Conservation (phyloP, 2,113 vertebrate species). For the Apteryx owenii region DNA sequence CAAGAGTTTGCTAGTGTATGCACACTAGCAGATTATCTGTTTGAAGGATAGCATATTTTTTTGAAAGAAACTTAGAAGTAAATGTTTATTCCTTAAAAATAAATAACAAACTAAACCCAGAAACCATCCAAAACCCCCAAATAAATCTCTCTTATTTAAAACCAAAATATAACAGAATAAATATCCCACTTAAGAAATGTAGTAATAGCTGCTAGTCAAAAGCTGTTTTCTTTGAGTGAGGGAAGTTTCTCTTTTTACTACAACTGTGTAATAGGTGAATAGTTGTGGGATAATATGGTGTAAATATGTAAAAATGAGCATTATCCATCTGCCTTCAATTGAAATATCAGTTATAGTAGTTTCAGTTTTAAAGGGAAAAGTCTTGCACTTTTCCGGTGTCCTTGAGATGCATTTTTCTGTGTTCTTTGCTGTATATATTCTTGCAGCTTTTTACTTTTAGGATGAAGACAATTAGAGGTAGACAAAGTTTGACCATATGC, state of each 20-base stretch:
- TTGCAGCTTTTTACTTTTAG: not conserved
- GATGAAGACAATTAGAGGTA: not conserved
- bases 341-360: not conserved
- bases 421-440: not conserved
- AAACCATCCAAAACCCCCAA: not conserved
- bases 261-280: not conserved
- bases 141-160: not conserved
- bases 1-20: not conserved
- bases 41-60: not conserved
- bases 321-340: not conserved
- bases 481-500: not conserved
- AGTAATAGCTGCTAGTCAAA: not conserved
- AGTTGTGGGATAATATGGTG: not conserved
- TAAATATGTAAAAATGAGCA: not conserved
- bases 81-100: not conserved
- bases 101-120: not conserved
- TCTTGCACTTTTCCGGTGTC: not conserved
- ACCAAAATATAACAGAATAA: not conserved
- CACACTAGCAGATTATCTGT: not conserved
- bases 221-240: not conserved
- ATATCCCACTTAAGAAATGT: not conserved
- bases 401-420: not conserved
- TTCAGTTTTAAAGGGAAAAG: not conserved
- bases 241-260: not conserved
- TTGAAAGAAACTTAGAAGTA: not conserved